Evolutionary conservation across 2,888 invertebrate species (phyloP).

Genomic region (Magallana nippona): DNA sequence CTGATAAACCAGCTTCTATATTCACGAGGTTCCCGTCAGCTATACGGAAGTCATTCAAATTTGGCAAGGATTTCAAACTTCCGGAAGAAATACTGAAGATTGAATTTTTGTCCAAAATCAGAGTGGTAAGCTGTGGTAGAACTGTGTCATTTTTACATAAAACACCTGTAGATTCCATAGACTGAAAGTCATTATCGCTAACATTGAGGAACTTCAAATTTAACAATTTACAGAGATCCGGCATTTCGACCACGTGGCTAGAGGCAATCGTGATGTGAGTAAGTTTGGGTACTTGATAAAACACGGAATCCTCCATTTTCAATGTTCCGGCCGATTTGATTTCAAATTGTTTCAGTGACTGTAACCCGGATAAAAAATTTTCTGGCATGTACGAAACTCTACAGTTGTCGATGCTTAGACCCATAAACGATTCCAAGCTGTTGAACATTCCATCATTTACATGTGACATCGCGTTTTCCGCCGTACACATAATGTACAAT

Average conservation of each 20-base stretch:
- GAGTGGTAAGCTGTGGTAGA: constrained; percentile 3
- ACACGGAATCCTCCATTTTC: constrained; percentile 39
- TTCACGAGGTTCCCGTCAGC: constrained; percentile 27
- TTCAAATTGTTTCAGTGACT: constrained; percentile 35
- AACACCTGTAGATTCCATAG: constrained; percentile 28
- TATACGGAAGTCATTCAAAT: constrained; percentile 42
- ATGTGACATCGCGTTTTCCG: constrained; percentile 27
- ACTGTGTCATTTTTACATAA: constrained; percentile 35
- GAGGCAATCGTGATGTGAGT: constrained; percentile 38
- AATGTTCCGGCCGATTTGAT: constrained; percentile 40
- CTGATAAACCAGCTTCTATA: constrained; percentile 35
- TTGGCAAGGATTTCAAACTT: constrained; percentile 31
- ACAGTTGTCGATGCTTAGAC: constrained; percentile 41
- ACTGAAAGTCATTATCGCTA: constrained; percentile 38
- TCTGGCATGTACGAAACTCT: constrained; percentile 42
- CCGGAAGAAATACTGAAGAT: constrained; percentile 23
- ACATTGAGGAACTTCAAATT: constrained; percentile 42
- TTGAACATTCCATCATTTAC: constrained; percentile 38
- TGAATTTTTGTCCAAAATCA: constrained; percentile 40
- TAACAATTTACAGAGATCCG: constrained; percentile 36
- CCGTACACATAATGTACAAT: constrained; percentile 39
- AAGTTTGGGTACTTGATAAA: constrained; percentile 18
- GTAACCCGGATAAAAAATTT: constrained; percentile 40
- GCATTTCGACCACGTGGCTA: constrained; percentile 38
- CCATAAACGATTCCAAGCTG: constrained; percentile 40